Base-by-base conservation (phyloP, 2,797 vertebrate genomes). In the Coregonus suidteri region DNA sequence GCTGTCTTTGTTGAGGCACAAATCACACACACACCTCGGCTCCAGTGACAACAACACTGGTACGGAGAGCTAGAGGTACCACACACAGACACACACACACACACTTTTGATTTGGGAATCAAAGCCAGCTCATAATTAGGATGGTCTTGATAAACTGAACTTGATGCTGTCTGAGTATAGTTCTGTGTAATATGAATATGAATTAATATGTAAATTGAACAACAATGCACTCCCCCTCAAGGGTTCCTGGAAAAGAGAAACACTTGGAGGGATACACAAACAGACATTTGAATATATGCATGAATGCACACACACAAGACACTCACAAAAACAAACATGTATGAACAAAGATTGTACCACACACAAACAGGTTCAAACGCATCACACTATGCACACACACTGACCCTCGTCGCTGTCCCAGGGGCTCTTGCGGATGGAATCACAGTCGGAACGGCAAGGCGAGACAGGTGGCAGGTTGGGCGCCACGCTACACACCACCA, bases 401-500 rank as follows among this genome's bases (percentile, higher is more conserved):
- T 89, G 79, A 98, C 97, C 95, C 37, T 98, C 97, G 5, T 96
- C 96, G 0, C 92, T 85, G 71, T 98, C 96, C 97, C 98, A 98
- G 0, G 95, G 95, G 52, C 95, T 96, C 84, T 99, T 99, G 79
- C 95, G 92, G 75, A 98, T 92, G 73, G 98, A 99, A 84, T 98
- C 97, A 0, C 97, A 98, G 86, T 99, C 97, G 0, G 97, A 98
- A 51, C 95, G 96, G 86, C 96, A 98, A 2, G 97, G 97, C 0
- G 97, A 97, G 41, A 97, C 94, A 0, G 97, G 92, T 0, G 97
- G 96, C 53, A 98, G 91, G 86, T 97, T 98, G 67, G 98, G 97
- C n/a, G 97, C 97, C 78, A 99, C 97, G 0, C 98, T 99, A 88
- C 98, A 99, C 74, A 99, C 96, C 20, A 97, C 97, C 73, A 99